phyloP scores from a whole-genome alignment of 1,140 invertebrate species.

The Hyphantria cunea region DNA sequence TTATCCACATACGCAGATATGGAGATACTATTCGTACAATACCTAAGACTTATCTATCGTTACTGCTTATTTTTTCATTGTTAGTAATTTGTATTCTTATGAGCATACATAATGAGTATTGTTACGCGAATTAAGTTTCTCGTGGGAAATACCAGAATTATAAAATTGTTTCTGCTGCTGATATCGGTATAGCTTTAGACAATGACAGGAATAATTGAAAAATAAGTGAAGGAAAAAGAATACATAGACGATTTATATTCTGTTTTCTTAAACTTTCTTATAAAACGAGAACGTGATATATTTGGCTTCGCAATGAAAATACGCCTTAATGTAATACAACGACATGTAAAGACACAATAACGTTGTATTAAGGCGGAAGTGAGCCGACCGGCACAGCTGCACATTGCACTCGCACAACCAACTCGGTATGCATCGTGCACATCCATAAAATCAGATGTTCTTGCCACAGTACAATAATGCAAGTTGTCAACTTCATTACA shows the following conservation, averaged over 20 bases:
- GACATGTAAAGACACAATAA: slow-evolving; percentile 9
- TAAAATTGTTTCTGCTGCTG: too few relatives aligned
- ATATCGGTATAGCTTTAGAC: too few relatives aligned
- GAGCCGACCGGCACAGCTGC: slow-evolving; percentile 16
- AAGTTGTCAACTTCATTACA: slow-evolving; percentile 40
- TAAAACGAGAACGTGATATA: too few relatives aligned
- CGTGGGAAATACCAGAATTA: neutral
- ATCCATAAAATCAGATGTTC: slow-evolving; percentile 28
- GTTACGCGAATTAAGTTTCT: slow-evolving; percentile 5
- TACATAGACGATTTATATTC: too few relatives aligned
- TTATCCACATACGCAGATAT: slow-evolving; percentile 41
- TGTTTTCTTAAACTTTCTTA: too few relatives aligned
- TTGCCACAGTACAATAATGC: slow-evolving; percentile 35
- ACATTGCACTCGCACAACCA: slow-evolving; percentile 1
- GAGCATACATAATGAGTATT: slow-evolving; percentile 8
- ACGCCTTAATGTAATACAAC: too few relatives aligned
- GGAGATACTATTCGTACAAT: slow-evolving; percentile 60
- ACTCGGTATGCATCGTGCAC: slow-evolving; percentile 8
- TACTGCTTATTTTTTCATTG: slow-evolving; percentile 30
- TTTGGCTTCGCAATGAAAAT: too few relatives aligned
- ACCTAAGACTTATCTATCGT: slow-evolving; percentile 50
- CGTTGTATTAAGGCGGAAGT: slow-evolving; percentile 15
- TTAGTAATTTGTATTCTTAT: slow-evolving; percentile 33
- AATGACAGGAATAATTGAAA: too few relatives aligned
- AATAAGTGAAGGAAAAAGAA: too few relatives aligned